Evolutionary conservation across 2,888 invertebrate species (phyloP), one percentile per base, ranked within the genome.

Genomic region (Geophilus truncorum): DNA sequence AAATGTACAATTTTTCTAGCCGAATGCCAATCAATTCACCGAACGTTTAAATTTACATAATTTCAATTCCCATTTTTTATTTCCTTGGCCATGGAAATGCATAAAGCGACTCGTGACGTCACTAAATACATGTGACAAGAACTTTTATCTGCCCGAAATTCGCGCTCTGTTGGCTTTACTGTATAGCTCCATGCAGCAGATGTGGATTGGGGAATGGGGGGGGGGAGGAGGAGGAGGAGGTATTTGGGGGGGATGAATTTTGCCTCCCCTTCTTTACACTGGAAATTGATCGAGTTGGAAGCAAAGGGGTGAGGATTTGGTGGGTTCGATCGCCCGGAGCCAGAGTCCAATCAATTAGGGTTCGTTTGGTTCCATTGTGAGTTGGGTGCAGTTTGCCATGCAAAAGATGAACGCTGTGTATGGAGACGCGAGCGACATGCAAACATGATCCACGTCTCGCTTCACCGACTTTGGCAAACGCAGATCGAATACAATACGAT

Each of bases 341-440:
- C 62, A 62, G 21, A 62, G 62, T 62, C 62, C 62, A 62, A 62
- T 62, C 62, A 62, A 62, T 62, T 62, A 62, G 62, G 62, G 62
- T 62, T 62, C 62, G 62, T 62, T 62, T 62, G 62, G 62, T 62
- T 62, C 62, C 25, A 62, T 62, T 62, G 62, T 62, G 62, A 62
- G 25, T 62, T 25, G 23, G 21, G 62, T 62, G 62, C 62, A 62
- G 62, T 62, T 45, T 62, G 25, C 62, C 62, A 25, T 62, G 62
- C 62, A 62, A 25, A 62, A 62, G 62, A 62, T 62, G 62, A 25
- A 62, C 28, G 62, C 32, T 32, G 32, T 32, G 32, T 32, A 32
- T 32, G 62, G n/a, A 62, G 28, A 62, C 62, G 62, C 62, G 62
- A 62, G 62, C 62, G 62, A 62, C 62, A 62, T 62, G 62, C 62